Base-by-base conservation (phyloP, 2,888 invertebrate species). In the Ommatoiulus sabulosus region DNA sequence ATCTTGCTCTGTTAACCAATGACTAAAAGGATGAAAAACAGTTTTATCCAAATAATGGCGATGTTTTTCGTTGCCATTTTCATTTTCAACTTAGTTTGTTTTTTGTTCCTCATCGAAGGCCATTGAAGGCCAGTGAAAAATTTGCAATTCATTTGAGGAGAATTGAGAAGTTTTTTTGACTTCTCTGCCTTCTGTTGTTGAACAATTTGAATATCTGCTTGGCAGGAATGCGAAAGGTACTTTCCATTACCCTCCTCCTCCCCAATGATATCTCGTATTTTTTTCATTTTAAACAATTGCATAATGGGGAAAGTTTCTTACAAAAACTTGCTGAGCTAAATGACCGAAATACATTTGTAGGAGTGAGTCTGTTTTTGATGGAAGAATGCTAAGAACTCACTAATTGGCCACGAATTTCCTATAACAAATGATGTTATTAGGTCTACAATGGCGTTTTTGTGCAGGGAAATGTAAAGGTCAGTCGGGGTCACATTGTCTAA, bases 91-190 rank as follows among this genome's bases (percentile, higher is more conserved):
- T 80, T 7, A 35, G 8, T 6, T 80, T 80, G 24, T 72, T 17
- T 24, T n/a, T 20, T 20, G 20, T 80, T 52, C 12, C 80, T 80
- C 24, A 35, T 80, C 80, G 80, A 80, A 80, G 80, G 80, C 80
- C 80, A 80, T 80, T 80, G 80, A 80, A 80, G 80, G 80, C 80
- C 80, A 80, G 24, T 80, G 80, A 80, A 35, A 80, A 80, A 80
- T 80, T 80, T 80, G 80, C 80, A 80, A 80, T 80, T 80, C 80
- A 80, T 80, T 80, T 80, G 20, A 80, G 10, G 35, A 35, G 80
- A 80, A 80, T 80, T 80, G 7, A 24, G 35, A 35, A 10, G 7
- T 80, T 80, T 80, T 35, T 80, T 35, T 24, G 80, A 35, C 35
- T 35, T 35, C 35, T 80, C 80, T 80, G 80, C 80, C 80, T 80